Conservation (phyloP, 2,113 vertebrate species). For the Deroptyus accipitrinus region DNA sequence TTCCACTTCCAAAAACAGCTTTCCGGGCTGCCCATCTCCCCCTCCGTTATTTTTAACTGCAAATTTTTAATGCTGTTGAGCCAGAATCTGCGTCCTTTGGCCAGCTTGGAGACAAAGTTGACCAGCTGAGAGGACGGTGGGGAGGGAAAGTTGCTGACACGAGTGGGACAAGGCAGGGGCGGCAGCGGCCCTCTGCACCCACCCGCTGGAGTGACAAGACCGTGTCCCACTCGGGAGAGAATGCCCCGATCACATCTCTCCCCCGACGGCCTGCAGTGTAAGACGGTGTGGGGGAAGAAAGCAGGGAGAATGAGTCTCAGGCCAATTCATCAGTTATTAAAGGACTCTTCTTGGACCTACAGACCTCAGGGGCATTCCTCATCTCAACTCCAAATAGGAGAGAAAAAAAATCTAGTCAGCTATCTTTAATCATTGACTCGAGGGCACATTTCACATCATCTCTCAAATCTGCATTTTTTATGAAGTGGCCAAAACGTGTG, state of each 20-base stretch:
- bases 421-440: slow-evolving; percentile 85
- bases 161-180: neutral
- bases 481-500: slow-evolving; percentile 78
- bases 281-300: neutral
- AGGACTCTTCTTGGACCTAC: slow-evolving; percentile 21
- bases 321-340: slow-evolving; percentile 26
- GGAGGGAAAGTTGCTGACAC: neutral
- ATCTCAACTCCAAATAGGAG: slow-evolving; percentile 57
- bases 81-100: neutral
- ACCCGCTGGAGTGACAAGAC: neutral
- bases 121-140: neutral
- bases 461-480: slow-evolving; percentile 88
- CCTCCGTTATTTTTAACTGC: neutral
- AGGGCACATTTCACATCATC: slow-evolving; percentile 86
- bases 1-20: neutral
- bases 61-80: neutral
- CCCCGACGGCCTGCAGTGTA: neutral
- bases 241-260: neutral
- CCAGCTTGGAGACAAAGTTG: neutral
- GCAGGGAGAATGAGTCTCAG: neutral
- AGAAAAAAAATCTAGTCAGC: slow-evolving; percentile 61
- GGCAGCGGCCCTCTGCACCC: neutral
- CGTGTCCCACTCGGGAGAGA: neutral
- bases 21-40: neutral
- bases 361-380: slow-evolving; percentile 53